Evolutionary conservation across 2,797 vertebrate genomes (phyloP).

Genomic region (Sardinella longiceps): DNA sequence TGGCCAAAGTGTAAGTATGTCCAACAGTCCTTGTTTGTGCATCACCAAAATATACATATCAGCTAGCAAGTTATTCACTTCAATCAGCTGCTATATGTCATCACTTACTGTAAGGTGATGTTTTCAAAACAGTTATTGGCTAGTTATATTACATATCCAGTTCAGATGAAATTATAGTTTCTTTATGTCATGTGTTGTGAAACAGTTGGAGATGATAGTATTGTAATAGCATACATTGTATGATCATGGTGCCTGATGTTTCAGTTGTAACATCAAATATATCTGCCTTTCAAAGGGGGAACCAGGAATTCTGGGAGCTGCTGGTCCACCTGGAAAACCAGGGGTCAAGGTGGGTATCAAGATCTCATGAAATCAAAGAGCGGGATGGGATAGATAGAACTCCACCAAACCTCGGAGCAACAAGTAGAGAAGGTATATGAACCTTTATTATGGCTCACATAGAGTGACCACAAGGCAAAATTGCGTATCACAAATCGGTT

Average conservation of each 20-base stretch:
- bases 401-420: background rate
- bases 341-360: slow-evolving; percentile 66
- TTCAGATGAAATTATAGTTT: background rate
- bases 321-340: slow-evolving; percentile 65
- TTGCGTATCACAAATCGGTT: background rate
- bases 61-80: background rate
- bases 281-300: slow-evolving; percentile 65
- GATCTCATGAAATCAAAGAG: slow-evolving; percentile 16
- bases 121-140: background rate
- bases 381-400: background rate
- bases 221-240: background rate
- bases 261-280: background rate
- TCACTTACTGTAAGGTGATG: background rate
- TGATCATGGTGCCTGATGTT: background rate
- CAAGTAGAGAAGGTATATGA: slow-evolving; percentile 8
- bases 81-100: too few relatives aligned
- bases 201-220: too few relatives aligned
- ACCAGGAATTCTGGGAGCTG: slow-evolving; percentile 60
- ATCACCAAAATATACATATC: background rate
- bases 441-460: background rate
- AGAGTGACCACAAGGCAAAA: background rate
- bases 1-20: slow-evolving; percentile 70
- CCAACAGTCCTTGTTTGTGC: background rate
- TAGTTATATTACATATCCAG: background rate
- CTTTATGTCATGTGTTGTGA: background rate